phyloP scores from a whole-genome alignment of 2,797 vertebrate genomes.

The Tenualosa ilisha region DNA sequence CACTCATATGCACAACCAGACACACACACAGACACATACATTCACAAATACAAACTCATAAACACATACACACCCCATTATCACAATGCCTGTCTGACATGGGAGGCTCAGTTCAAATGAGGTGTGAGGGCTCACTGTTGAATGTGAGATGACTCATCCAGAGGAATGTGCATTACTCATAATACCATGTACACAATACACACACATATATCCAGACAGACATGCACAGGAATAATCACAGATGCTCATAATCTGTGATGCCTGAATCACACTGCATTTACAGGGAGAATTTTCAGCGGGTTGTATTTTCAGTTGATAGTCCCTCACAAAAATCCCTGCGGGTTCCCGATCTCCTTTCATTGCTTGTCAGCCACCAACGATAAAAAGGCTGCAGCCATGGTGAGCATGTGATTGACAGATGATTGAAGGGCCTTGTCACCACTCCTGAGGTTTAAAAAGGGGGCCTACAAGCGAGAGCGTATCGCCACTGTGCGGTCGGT shows the following conservation, averaged over 20 bases:
- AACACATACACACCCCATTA: constrained; percentile 1
- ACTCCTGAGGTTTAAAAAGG: background rate
- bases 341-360: constrained; percentile 20
- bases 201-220: background rate
- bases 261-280: background rate
- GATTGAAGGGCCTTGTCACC: background rate
- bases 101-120: constrained; percentile 6
- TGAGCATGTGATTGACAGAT: background rate
- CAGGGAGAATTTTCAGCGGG: background rate
- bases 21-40: background rate
- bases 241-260: background rate
- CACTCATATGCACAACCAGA: background rate
- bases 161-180: background rate
- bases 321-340: background rate
- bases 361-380: background rate
- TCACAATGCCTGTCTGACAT: background rate
- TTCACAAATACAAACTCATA: background rate
- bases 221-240: background rate
- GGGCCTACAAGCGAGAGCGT: background rate
- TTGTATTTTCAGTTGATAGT: background rate
- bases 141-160: background rate
- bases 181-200: background rate
- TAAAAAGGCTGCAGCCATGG: constrained; percentile 5
- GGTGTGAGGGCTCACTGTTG: background rate
- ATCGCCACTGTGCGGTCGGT: background rate